Base-by-base conservation (phyloP, 2,888 invertebrate genomes). In the Phytoseiulus persimilis region DNA sequence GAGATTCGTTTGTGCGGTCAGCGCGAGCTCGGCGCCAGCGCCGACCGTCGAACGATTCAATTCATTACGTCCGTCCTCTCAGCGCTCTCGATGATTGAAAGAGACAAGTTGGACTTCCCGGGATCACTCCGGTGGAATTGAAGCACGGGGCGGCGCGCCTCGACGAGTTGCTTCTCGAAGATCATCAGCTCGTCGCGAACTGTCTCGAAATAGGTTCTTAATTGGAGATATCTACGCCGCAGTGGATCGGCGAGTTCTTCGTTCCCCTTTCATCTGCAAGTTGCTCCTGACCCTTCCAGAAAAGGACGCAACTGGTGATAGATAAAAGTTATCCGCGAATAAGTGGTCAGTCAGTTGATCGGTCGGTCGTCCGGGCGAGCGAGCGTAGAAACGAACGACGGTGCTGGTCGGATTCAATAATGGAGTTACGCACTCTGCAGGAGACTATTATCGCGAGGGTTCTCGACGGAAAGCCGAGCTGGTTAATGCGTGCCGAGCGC, bases 391-490 rank as follows among this genome's bases (percentile, higher is more conserved):
- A 65, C 18, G 9, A 18, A 18, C 65, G 28, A 14, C 65, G 65
- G 65, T 23, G 28, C 2, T 23, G 65, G 28, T 23, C 14, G 18
- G 65, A 14, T 23, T 65, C 28, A 28, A 14, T 65, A 65, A 14
- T 14, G 23, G 28, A 65, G 65, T 65, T 23, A 65, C 28, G 0
- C 32, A 87, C 84, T 90, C 91, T 92, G 5, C 91, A 95, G 95
- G 95, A 90, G 94, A 95, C 92, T 95, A 93, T 92, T 95, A 95
- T 91, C 94, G 95, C 0, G 93, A 94, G 92, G 96, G 95, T 91
- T 92, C 91, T 90, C 92, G 92, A 83, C 94, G 99, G 90, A 95
- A 95, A 90, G 93, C 94, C 91, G 99, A 99, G 93, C 93, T 99
- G 90, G 95, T 96, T 94, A 93, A 94, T 33, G 96, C 98, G 90